phyloP scores from a whole-genome alignment of 2,888 invertebrate species.

The Cerceris rybyensis region DNA sequence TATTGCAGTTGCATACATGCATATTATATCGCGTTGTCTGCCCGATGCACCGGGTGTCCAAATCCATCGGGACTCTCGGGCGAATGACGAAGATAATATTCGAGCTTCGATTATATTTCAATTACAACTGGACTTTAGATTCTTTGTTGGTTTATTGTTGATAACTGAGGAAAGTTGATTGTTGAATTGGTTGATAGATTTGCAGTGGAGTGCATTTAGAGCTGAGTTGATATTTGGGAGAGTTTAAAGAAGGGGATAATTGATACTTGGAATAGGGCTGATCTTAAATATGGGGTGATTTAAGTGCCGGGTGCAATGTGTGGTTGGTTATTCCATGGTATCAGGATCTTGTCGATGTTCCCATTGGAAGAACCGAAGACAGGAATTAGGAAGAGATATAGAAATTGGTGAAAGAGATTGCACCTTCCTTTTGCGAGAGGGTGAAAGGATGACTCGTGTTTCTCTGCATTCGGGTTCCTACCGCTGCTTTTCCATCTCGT shows the following conservation, averaged over 20 bases:
- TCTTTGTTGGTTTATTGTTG: too few species aligned
- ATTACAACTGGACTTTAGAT: too few species aligned
- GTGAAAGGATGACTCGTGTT: constrained; percentile 11
- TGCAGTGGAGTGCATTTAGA: too few species aligned
- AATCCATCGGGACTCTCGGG: constrained; percentile 1
- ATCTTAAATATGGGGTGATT: too few species aligned
- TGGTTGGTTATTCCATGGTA: too few species aligned
- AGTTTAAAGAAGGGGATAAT: too few species aligned
- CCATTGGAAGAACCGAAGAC: not conserved
- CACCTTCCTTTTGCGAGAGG: constrained; percentile 9
- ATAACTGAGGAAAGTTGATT: too few species aligned
- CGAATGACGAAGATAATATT: constrained; percentile 9
- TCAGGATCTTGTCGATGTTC: too few species aligned
- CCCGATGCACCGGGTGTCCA: constrained; percentile 8
- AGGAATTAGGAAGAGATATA: not conserved
- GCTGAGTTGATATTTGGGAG: too few species aligned
- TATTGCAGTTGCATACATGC: constrained; percentile 64
- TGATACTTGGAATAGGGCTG: too few species aligned
- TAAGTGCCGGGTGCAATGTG: too few species aligned
- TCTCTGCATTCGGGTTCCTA: constrained; percentile 16
- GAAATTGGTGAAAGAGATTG: constrained; percentile 1
- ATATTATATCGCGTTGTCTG: constrained; percentile 53
- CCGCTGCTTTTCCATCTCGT: constrained; percentile 30
- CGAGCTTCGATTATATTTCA: not conserved
- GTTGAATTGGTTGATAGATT: too few species aligned